Evolutionary conservation across 2,888 invertebrate genomes (phyloP).

Genomic region (Melitaea athalia): DNA sequence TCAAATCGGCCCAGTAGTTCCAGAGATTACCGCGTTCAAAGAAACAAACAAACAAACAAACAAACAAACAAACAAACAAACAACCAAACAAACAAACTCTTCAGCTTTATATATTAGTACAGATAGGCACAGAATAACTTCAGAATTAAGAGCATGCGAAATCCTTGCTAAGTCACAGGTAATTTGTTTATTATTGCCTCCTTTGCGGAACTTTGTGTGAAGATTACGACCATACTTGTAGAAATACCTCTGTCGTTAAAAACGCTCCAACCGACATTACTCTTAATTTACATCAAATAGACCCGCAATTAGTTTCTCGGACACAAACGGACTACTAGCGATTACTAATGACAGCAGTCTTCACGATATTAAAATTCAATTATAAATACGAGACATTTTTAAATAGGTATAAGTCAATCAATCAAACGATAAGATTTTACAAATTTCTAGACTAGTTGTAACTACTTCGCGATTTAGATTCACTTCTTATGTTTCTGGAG

Average conservation of each 20-base stretch:
- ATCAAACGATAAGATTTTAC: too few species aligned
- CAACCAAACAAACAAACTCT: too few species aligned
- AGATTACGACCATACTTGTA: neutral
- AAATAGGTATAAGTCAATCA: slow-evolving; percentile 10
- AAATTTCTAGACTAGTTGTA: too few species aligned
- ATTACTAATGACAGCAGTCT: slow-evolving; percentile 9
- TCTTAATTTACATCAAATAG: slow-evolving; percentile 18
- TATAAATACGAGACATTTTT: neutral
- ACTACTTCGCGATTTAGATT: too few species aligned
- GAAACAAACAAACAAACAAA: too few species aligned
- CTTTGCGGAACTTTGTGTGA: neutral
- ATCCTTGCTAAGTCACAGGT: neutral
- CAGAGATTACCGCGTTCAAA: too few species aligned
- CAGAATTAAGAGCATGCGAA: neutral
- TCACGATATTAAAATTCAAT: slow-evolving; percentile 16
- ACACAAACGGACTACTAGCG: slow-evolving; percentile 14
- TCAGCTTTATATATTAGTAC: too few species aligned
- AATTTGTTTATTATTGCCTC: neutral
- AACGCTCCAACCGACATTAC: slow-evolving; percentile 4
- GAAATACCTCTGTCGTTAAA: slow-evolving; percentile 9
- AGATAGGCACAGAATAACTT: neutral
- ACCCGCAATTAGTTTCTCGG: slow-evolving; percentile 19
- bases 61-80: too few species aligned
- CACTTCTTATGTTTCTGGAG: too few species aligned
- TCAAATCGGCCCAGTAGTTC: too few species aligned